Evolutionary conservation across 2,797 vertebrate species (phyloP), one percentile per base, ranked within the genome.

Genomic region (Sphaeramia orbicularis): DNA sequence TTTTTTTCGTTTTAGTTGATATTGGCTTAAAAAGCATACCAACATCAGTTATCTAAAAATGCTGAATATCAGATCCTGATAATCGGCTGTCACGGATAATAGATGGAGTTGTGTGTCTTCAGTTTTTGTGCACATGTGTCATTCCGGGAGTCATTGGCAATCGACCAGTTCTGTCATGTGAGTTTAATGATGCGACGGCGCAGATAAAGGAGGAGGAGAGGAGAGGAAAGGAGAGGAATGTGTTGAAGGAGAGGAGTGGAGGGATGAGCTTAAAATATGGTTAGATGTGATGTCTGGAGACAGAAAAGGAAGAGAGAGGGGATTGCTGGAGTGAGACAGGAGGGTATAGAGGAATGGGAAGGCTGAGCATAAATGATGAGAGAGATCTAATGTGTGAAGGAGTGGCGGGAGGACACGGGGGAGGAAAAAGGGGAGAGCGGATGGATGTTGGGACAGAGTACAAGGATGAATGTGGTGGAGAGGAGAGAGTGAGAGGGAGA

Each of bases 251-350:
- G 68, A 75, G 56, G 43, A 45, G 76, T 74, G 64, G 80, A 83
- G 65, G 81, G 80, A 86, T 69, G 60, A 74, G 73, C 84, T 79
- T 86, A 86, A 89, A 88, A 89, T 83, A 85, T 83, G 76, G 76
- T 76, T 78, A 75, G 81, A 79, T 76, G 77, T 81, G 73, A 83
- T 83, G 80, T 86, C 78, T 84, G 72, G 76, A 78, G 75, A 85
- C 66, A 40, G 79, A 84, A 45, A 45, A 65, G 65, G 61, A 78
- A 57, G 71, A 78, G 35, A 79, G 63, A 44, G 42, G 32, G 24
- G 43, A 44, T n/a, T 44, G 74, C 73, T 61, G 56, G 58, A 70
- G 75, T 65, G 67, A 76, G 75, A 66, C 67, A 58, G 63, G 50
- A 56, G 70, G 13, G 60, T 61, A 55, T 32, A 21, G 71, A 70